Evolutionary conservation across 2,113 vertebrate species (phyloP), one percentile per base, ranked within the genome.

Genomic region (Microtus richardsoni): DNA sequence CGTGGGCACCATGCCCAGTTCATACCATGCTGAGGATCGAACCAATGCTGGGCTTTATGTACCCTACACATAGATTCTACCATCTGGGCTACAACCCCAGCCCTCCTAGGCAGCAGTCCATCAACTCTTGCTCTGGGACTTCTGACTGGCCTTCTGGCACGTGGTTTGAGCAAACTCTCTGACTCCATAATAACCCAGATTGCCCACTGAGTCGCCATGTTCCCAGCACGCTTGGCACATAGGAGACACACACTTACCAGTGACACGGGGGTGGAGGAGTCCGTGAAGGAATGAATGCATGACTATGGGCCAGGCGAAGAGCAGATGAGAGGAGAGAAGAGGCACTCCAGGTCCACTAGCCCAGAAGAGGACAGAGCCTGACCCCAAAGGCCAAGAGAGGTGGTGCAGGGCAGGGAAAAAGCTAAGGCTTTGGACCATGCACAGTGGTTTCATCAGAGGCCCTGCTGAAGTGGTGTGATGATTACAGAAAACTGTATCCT

Each of bases 261-360:
- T 2, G 44, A 62, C n/a, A 44, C 82, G n/a, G 28, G 52, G 33
- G 1, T 2, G 24, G 21, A 28, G 0, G 68, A 44, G 24, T 33
- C 49, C 6, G 0, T 24, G 49, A 39, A 9, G 5, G 13, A 39
- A 41, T 16, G 54, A 64, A 11, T 5, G 36, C 75, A 5, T 4
- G 11, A n/a, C 47, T 30, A 1, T 3, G 17, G 78, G 14, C 39
- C 33, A 52, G 47, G 33, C 17, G 9, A 44, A 19, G 60, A 41
- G 64, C n/a, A 39, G 21, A 54, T 33, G 47, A 41, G 36, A 2
- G 39, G 49, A 22, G 26, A 8, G 17, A 44, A 28, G 60, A 47
- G 22, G 33, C 21, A 2, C 33, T 4, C 10, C 21, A 7, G 0
- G 0, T n/a, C 0, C n/a, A 9, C 80, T 47, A 64, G 74, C 4